Base-by-base conservation (phyloP, 1,140 invertebrate species). In the Zaprionus lachaisei region DNA sequence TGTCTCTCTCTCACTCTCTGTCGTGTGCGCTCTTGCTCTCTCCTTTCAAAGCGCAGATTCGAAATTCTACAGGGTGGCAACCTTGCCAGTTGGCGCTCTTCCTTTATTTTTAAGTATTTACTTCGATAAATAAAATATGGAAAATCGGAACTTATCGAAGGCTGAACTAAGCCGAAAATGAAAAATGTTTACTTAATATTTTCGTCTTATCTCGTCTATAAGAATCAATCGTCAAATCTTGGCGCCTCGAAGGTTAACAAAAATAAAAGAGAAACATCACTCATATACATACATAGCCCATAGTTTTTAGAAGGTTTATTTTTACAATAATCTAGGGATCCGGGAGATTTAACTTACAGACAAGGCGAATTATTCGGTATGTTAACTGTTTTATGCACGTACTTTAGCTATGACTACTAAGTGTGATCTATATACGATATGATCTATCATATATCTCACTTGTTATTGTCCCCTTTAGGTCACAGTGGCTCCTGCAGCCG, bases 401-500 rank as follows among this genome's bases (percentile, higher is more conserved):
- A 49, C 20, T 49, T 22, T 20, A 49, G 5, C 47, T 51, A 51
- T 22, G 0, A 22, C 7, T 24, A 47, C 41, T 17, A n/a, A 9
- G 38, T n/a, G 12, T 5, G 14, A 41, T 41, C 38, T 22, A 20
- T 22, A 20, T 28, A n/a, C 12, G 14, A 55, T 2, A 56, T 17
- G 22, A 17, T 31, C 54, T 26, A 56, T 56, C 54, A 31, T 26
- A 24, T 24, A 51, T 12, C 47, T 4, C 47, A 20, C 47, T 4
- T 14, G 14, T 3, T 22, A 24, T 4, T 14, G 12, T 14, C 15
- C 38, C 14, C 38, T 14, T 0, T 5, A 4, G 9, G 17, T 37
- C 20, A 22, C 31, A 74, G 14, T 4, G 72, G 72, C 37, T 96
- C 95, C 94, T 97, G 96, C 79, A 96, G 94, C 85, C 97, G 94